Evolutionary conservation across 2,113 vertebrate genomes (phyloP).

Genomic region (Otocyon megalotis): DNA sequence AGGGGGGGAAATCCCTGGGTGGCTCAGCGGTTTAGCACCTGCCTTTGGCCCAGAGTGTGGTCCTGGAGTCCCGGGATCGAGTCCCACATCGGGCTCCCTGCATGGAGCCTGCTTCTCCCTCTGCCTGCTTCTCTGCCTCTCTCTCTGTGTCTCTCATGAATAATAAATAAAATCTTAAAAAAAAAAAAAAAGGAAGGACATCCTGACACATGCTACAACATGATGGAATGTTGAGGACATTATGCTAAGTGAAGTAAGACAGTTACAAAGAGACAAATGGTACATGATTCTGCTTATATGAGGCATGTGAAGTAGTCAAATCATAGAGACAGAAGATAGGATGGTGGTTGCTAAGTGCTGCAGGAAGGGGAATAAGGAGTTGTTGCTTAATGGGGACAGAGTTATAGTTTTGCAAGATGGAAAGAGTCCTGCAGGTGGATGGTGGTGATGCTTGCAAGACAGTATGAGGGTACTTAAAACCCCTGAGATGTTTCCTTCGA

Average conservation of each 20-base stretch:
- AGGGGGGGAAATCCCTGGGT: no score
- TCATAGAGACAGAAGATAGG: background rate
- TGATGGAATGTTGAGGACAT: rapidly evolving
- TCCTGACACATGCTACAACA: background rate
- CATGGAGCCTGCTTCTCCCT: no score
- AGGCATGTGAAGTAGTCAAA: background rate
- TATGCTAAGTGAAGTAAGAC: background rate
- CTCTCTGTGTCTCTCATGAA: no score
- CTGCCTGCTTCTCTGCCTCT: no score
- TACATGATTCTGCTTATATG: background rate
- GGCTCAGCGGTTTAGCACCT: no score
- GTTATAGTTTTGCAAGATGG: background rate
- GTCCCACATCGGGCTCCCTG: no score
- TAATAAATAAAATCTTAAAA: no score
- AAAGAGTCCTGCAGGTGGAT: background rate
- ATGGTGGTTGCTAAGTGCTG: background rate
- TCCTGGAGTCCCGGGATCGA: no score
- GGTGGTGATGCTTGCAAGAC: background rate
- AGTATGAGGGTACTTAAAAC: background rate
- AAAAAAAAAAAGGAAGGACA: background rate
- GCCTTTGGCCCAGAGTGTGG: no score
- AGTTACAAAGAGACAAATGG: background rate
- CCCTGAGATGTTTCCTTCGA: background rate
- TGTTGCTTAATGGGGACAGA: background rate
- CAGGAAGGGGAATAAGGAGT: background rate